phyloP scores from a whole-genome alignment of 2,113 vertebrate species.

The Urocitellus parryii region DNA sequence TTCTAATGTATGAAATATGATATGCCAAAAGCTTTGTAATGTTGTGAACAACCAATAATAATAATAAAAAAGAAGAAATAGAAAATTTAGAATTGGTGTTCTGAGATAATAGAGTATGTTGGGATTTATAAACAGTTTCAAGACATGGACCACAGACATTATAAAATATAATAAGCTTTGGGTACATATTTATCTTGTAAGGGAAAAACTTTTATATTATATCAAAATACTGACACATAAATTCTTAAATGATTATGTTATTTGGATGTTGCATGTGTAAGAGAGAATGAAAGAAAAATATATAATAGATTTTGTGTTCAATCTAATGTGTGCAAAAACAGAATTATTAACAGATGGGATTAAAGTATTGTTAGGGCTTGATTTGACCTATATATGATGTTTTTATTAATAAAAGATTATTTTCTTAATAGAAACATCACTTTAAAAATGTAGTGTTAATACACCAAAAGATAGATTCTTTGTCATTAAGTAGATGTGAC shows the following conservation, averaged over 20 bases:
- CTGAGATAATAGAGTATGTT: conserved; percentile 29
- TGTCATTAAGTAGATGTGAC: conserved; percentile 27
- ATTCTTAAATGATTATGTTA: conserved; percentile 9
- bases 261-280: neutral
- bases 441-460: conserved; percentile 22
- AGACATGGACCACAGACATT: neutral
- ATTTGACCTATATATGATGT: conserved; percentile 24
- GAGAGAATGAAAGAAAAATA: neutral
- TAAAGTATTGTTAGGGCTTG: neutral
- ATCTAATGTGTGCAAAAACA: conserved; percentile 28
- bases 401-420: conserved; percentile 56
- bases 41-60: too few species aligned
- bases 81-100: conserved; percentile 5
- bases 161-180: neutral
- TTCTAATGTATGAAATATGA: too few species aligned
- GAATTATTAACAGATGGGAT: conserved; percentile 43
- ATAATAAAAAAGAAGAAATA: too few species aligned
- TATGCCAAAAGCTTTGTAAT: too few species aligned
- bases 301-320: conserved; percentile 18
- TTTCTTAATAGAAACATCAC: neutral
- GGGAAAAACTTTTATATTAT: neutral
- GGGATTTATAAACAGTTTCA: conserved; percentile 57
- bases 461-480: conserved; percentile 35
- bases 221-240: neutral
- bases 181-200: conserved; percentile 3